Conservation (phyloP, 2,797 vertebrate species). For the Mareca strepera region DNA sequence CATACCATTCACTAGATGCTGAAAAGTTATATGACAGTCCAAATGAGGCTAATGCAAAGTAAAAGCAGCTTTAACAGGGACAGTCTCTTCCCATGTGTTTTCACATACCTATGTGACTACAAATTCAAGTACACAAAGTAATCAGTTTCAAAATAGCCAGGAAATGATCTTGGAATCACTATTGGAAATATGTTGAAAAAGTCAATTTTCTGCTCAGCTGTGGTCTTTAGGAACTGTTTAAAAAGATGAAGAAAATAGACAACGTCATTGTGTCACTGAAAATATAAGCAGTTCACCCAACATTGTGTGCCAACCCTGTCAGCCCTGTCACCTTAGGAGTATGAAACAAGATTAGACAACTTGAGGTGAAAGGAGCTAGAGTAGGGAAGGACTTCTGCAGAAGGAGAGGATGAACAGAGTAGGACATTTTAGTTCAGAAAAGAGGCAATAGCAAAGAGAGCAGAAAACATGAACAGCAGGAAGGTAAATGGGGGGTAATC, state of each 20-base stretch:
- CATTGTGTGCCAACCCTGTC: background rate
- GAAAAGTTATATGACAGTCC: background rate
- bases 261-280: accelerated
- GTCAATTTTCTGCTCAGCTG: background rate
- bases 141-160: background rate
- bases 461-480: background rate
- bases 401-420: background rate
- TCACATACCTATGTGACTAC: background rate
- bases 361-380: background rate
- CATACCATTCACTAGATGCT: background rate
- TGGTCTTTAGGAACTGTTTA: background rate
- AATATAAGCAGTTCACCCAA: background rate
- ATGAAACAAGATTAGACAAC: background rate
- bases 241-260: background rate
- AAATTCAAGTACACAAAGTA: background rate
- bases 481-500: background rate
- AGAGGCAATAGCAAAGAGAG: background rate
- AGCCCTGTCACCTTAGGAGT: background rate
- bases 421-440: background rate
- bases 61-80: background rate
- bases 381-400: background rate
- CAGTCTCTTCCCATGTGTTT: background rate
- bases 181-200: background rate
- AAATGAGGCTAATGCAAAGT: background rate
- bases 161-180: background rate